Conservation (phyloP, 2,888 invertebrate species). For the Trachelus tabidus region DNA sequence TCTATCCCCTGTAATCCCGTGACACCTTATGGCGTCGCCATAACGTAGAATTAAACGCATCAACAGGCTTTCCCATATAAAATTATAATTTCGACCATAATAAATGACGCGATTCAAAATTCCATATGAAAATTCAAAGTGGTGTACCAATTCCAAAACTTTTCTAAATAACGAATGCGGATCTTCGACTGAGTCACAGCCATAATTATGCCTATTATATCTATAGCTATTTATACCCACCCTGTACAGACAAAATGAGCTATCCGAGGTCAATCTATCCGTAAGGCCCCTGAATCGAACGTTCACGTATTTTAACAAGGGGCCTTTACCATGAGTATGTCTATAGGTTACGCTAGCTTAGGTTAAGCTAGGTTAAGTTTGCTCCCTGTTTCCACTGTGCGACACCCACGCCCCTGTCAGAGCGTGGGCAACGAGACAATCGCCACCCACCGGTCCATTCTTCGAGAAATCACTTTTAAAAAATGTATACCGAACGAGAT, state of each 20-base stretch:
- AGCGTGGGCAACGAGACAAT: conserved; percentile 62
- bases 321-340: background rate
- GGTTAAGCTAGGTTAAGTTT: background rate
- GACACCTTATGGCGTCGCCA: background rate
- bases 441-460: conserved; percentile 59
- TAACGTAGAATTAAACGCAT: background rate
- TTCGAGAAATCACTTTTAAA: conserved; percentile 15
- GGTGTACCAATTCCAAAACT: background rate
- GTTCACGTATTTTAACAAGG: background rate
- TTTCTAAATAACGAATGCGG: background rate
- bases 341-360: background rate
- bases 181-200: background rate
- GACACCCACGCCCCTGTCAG: conserved; percentile 48
- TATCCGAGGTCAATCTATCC: background rate
- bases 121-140: background rate
- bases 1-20: background rate
- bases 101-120: background rate
- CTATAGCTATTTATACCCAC: background rate
- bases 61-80: background rate
- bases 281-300: background rate
- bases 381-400: conserved; percentile 30
- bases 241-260: background rate
- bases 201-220: background rate
- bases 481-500: conserved; percentile 26
- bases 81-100: background rate